phyloP scores from a whole-genome alignment of 2,113 vertebrate species.

The Cavia aperea region DNA sequence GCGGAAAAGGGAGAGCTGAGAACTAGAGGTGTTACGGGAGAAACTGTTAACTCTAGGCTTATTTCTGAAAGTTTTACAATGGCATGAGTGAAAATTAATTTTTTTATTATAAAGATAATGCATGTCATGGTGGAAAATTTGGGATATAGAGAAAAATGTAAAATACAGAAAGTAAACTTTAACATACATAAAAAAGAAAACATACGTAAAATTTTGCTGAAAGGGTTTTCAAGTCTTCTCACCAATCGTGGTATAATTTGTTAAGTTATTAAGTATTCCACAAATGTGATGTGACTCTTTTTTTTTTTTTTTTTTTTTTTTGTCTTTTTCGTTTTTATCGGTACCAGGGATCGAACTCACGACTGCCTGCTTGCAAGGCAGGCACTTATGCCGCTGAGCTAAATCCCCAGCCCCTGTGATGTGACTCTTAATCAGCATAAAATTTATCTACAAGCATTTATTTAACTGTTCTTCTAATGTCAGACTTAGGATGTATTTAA shows the following conservation, averaged over 20 bases:
- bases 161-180: conserved; percentile 9
- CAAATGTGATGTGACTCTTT: background rate
- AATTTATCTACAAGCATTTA: background rate
- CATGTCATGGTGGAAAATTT: background rate
- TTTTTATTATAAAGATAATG: background rate
- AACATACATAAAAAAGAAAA: background rate
- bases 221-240: background rate
- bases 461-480: background rate
- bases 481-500: background rate
- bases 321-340: too few species aligned
- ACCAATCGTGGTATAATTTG: background rate
- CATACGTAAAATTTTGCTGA: background rate
- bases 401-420: background rate
- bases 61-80: background rate
- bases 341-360: too few species aligned
- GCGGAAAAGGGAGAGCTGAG: background rate
- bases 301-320: too few species aligned
- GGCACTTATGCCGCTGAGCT: too few species aligned
- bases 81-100: background rate
- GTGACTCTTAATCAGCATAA: background rate
- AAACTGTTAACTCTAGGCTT: background rate
- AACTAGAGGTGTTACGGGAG: rapidly evolving
- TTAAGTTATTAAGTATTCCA: background rate
- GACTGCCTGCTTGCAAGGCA: too few species aligned
- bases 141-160: background rate